These are phyloP conservation scores for Drosophila bunnanda DNA, from an alignment of 2,888 invertebrate species.

Conservation along the genomic window DNA sequence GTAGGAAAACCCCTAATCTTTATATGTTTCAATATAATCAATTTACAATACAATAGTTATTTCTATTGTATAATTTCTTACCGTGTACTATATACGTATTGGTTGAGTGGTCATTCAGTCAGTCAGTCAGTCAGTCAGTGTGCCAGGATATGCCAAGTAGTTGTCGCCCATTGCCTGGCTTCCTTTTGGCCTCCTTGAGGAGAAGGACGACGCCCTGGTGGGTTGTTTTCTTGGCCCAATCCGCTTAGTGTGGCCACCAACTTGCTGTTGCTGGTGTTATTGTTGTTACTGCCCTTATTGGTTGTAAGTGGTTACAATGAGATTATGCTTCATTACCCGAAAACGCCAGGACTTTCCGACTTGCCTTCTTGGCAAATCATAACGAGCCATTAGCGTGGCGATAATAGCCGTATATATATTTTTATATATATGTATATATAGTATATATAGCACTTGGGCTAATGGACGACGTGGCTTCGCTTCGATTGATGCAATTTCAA, in stretches of 20 bases:
- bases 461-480: constrained; percentile 61
- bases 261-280: constrained; percentile 55
- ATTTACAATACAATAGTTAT: too few relatives aligned
- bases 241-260: constrained; percentile 62
- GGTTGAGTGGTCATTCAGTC: constrained; percentile 25
- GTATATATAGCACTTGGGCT: constrained; percentile 71
- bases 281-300: constrained; percentile 71
- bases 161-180: constrained; percentile 57
- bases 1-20: not conserved
- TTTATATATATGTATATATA: not conserved
- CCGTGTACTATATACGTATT: constrained; percentile 3
- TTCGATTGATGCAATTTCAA: constrained; percentile 61
- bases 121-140: constrained; percentile 49
- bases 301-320: constrained; percentile 77
- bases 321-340: constrained; percentile 81
- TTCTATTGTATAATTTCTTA: not conserved
- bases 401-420: constrained; percentile 29
- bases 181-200: constrained; percentile 27
- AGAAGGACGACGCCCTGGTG: constrained; percentile 9
- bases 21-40: too few relatives aligned
- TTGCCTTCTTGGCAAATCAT: constrained; percentile 65
- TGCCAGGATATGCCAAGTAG: constrained; percentile 76
- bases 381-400: constrained; percentile 79
- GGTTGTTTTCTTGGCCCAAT: constrained; percentile 59
- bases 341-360: constrained; percentile 26